A percentile compares a stretch with the other conserved stretches of the same genome.
These are phyloP conservation scores for Nasua narica DNA, from an alignment of 2,797 vertebrate species.

Conservation along the genomic window DNA sequence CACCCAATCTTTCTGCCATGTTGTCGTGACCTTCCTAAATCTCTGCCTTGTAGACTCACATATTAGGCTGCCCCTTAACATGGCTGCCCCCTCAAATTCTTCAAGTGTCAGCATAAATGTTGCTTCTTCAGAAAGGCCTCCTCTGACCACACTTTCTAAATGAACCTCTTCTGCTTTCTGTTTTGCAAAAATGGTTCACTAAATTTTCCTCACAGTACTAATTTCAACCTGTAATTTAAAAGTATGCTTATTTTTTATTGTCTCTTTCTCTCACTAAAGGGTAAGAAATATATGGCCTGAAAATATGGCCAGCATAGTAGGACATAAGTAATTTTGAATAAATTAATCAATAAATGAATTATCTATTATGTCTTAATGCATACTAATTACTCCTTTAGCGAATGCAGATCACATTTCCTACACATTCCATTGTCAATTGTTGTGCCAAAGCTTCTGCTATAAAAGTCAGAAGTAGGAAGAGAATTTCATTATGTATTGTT, in stretches of 20 bases:
- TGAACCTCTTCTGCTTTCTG: background rate
- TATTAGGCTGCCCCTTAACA: background rate
- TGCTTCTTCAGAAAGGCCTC: background rate
- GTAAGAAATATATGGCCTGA: background rate
- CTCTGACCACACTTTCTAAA: background rate
- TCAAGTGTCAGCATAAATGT: background rate
- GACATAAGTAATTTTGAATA: background rate
- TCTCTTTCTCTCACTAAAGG: background rate
- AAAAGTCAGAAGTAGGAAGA: background rate
- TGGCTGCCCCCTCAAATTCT: background rate
- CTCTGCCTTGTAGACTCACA: background rate
- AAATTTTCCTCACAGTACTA: background rate
- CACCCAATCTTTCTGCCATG: background rate
- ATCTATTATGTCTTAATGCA: background rate
- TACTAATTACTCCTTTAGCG: background rate
- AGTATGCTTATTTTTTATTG: background rate
- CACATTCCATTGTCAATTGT: background rate
- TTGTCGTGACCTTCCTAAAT: background rate
- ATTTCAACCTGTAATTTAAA: background rate
- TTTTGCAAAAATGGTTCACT: background rate
- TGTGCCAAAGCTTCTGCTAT: background rate
- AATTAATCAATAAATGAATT: background rate
- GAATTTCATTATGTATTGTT: background rate
- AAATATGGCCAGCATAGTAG: background rate
- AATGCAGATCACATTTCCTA: background rate